Conservation (phyloP, 2,113 vertebrate genomes). For the Apaloderma vittatum region DNA sequence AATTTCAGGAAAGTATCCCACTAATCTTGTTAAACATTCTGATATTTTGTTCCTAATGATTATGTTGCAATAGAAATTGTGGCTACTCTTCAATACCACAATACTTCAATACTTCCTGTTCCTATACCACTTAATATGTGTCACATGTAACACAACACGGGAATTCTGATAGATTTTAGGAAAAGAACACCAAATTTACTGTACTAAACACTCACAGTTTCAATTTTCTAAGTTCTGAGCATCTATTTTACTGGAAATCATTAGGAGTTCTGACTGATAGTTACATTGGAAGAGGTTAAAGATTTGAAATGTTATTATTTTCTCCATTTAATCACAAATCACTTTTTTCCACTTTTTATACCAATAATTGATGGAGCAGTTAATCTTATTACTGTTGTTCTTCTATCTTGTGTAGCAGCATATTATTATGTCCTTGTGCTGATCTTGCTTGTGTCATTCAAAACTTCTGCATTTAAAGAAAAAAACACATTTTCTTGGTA, state of each 20-base stretch:
- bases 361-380: not conserved
- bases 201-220: not conserved
- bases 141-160: not conserved
- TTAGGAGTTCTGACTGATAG: not conserved
- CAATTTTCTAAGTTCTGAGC: not conserved
- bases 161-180: not conserved
- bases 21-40: not conserved
- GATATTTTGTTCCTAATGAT: not conserved
- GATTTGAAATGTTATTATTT: conserved; percentile 23
- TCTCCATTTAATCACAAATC: conserved; percentile 18
- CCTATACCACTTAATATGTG: not conserved
- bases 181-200: not conserved
- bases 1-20: not conserved
- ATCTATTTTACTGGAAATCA: not conserved
- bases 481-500: not conserved
- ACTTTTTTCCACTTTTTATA: not conserved
- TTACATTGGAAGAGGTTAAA: not conserved
- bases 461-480: not conserved
- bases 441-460: not conserved
- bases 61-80: not conserved
- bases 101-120: not conserved
- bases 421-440: not conserved
- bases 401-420: not conserved
- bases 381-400: conserved; percentile 2
- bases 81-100: not conserved